Evolutionary conservation across 2,797 vertebrate genomes (phyloP).

Genomic region (Chloroceryle inda): DNA sequence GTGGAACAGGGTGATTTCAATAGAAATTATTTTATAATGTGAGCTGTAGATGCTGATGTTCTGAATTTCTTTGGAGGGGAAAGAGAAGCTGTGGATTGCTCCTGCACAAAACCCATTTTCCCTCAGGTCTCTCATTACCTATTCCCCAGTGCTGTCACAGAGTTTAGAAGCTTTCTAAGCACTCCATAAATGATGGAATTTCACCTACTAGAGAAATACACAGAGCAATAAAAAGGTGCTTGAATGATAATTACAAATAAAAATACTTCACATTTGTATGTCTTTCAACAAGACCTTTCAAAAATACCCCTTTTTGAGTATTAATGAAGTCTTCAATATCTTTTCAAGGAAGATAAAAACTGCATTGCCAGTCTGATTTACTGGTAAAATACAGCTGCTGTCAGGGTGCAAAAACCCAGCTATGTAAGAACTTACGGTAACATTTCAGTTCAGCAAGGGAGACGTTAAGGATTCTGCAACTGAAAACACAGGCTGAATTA

Average conservation of each 20-base stretch:
- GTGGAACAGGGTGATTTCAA: background rate
- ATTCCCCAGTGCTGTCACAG: background rate
- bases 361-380: background rate
- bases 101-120: background rate
- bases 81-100: background rate
- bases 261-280: background rate
- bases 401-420: background rate
- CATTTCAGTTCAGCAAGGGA: background rate
- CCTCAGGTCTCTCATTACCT: background rate
- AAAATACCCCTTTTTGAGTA: background rate
- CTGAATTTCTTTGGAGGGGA: background rate
- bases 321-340: background rate
- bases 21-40: background rate
- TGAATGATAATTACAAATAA: background rate
- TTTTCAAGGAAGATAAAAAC: background rate
- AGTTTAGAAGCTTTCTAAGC: background rate
- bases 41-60: background rate
- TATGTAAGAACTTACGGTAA: background rate
- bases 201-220: background rate
- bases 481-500: background rate
- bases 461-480: background rate
- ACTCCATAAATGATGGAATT: background rate
- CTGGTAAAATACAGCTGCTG: background rate
- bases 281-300: background rate
- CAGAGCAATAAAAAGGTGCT: background rate